Evolutionary conservation across 2,113 vertebrate species (phyloP).

Genomic region (Sarotherodon lohbergeri): DNA sequence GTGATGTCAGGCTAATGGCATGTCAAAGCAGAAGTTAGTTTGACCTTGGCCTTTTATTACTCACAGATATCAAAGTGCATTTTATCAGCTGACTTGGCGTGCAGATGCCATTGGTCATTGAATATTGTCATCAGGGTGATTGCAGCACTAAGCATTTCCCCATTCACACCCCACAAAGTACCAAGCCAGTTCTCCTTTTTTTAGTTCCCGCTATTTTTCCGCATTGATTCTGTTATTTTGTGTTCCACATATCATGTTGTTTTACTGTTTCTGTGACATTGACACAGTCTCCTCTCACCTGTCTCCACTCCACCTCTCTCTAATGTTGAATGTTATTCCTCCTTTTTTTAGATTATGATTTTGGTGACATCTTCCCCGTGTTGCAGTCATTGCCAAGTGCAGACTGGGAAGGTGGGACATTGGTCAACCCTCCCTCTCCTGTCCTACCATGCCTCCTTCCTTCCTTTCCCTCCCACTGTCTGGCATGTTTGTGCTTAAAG

Average conservation of each 20-base stretch:
- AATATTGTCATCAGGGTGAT: not conserved
- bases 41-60: not conserved
- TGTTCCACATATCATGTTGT: conserved; percentile 16
- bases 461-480: conserved; percentile 52
- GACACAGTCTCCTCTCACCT: not conserved
- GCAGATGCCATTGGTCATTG: not conserved
- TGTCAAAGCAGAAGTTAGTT: not conserved
- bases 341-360: conserved; percentile 99
- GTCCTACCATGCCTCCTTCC: not conserved
- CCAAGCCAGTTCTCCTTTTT: conserved; percentile 3
- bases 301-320: conserved; percentile 17
- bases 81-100: not conserved
- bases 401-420: conserved; percentile 99
- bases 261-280: conserved; percentile 37
- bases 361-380: conserved; percentile 99
- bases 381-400: conserved; percentile 96
- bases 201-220: conserved; percentile 7
- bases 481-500: conserved; percentile 70
- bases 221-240: not conserved
- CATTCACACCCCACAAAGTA: conserved; percentile 4
- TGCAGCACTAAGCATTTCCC: conserved; percentile 2
- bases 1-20: not conserved
- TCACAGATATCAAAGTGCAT: not conserved
- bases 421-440: conserved; percentile 64
- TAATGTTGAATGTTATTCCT: conserved; percentile 80